Conservation (phyloP, 2,797 vertebrate species). For the Molossus alvarezi region DNA sequence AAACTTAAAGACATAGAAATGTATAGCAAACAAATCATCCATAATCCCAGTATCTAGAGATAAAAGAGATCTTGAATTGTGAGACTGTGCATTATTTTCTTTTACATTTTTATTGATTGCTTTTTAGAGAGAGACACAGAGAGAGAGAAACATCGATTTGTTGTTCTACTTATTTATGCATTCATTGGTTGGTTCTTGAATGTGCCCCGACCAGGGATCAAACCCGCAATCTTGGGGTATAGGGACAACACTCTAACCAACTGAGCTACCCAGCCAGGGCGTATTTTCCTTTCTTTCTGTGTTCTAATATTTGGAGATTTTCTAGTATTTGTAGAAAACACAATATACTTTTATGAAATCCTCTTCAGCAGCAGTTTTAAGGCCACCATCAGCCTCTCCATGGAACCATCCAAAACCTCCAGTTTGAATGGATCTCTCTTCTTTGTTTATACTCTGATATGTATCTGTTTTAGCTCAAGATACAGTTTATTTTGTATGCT, state of each 20-base stretch:
- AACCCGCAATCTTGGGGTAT: neutral
- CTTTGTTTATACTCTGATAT: neutral
- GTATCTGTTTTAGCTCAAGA: neutral
- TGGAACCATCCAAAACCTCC: neutral
- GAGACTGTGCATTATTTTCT: neutral
- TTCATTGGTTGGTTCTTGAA: neutral
- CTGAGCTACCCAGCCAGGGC: neutral
- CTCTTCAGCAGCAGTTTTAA: neutral
- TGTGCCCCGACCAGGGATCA: neutral
- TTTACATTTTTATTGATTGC: neutral
- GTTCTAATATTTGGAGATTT: neutral
- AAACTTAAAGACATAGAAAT: conserved; percentile 43
- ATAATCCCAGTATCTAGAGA: neutral
- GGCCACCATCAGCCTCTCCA: neutral
- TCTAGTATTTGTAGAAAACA: neutral
- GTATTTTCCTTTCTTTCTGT: conserved; percentile 39
- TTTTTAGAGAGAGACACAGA: neutral
- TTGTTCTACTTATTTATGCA: neutral
- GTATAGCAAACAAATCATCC: neutral
- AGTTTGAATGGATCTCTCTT: neutral
- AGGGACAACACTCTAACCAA: neutral
- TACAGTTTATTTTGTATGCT: neutral
- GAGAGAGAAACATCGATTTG: neutral
- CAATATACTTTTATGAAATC: neutral
- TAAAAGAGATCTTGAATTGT: neutral